phyloP scores from a whole-genome alignment of 2,113 vertebrate species.

The Struthio camelus region DNA sequence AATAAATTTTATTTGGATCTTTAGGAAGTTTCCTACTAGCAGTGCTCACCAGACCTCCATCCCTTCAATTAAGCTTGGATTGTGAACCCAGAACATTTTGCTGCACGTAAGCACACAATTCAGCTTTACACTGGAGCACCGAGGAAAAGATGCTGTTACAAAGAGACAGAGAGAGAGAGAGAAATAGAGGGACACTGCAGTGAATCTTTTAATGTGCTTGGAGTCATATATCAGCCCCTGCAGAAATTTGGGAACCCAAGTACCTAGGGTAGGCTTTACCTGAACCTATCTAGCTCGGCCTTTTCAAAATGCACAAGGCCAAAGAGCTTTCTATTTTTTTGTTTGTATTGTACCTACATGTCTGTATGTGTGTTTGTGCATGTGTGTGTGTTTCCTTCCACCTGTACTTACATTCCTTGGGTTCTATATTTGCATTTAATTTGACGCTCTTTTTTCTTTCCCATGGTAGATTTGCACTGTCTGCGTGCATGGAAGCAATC shows the following conservation, averaged over 20 bases:
- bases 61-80: neutral
- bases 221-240: neutral
- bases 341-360: neutral
- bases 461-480: neutral
- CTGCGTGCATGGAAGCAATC: neutral
- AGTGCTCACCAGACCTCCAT: neutral
- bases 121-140: neutral
- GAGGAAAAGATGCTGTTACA: neutral
- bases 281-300: neutral
- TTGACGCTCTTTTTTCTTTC: neutral
- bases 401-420: neutral
- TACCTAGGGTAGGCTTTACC: neutral
- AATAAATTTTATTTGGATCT: neutral
- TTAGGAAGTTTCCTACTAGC: neutral
- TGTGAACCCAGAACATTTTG: neutral
- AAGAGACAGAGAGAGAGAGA: neutral
- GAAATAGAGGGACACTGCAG: neutral
- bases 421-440: neutral
- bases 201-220: neutral
- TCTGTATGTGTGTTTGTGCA: neutral
- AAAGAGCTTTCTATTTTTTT: neutral
- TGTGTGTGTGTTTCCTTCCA: fast-evolving
- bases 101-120: neutral
- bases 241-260: neutral
- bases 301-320: neutral